Percentiles rank a stretch among this genome's conserved stretches.
phyloP scores from a whole-genome alignment of 2,888 invertebrate genomes.

The Prosopocoilus inquinatus region DNA sequence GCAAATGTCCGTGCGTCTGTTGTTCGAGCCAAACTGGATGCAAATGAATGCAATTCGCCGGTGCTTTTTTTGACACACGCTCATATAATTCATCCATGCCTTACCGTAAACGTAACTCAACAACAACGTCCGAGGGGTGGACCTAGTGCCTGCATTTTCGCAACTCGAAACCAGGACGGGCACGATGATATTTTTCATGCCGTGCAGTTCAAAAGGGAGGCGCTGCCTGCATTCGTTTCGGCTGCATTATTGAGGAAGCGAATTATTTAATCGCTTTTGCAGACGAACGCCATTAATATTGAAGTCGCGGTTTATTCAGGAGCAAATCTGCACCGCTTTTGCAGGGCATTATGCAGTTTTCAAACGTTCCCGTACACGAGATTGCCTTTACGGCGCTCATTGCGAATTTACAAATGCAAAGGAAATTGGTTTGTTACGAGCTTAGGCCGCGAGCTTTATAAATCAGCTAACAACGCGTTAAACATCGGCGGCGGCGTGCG shows the following conservation, averaged over 20 bases:
- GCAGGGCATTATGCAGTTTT: conserved; percentile 9
- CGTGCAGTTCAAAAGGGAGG: not conserved
- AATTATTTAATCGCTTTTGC: conserved; percentile 49
- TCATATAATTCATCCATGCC: too few relatives aligned
- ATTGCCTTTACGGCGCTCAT: conserved; percentile 1
- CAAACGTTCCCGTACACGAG: conserved; percentile 1
- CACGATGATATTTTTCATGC: too few relatives aligned
- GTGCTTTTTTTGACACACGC: too few relatives aligned
- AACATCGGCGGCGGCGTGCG: too few relatives aligned
- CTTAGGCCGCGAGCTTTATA: not conserved
- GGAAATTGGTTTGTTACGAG: conserved; percentile 4
- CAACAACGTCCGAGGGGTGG: too few relatives aligned
- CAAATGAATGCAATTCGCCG: too few relatives aligned
- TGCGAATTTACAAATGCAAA: conserved; percentile 1
- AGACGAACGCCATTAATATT: conserved; percentile 46
- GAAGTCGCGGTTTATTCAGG: conserved; percentile 26
- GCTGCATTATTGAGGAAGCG: conserved; percentile 45
- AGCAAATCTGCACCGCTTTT: conserved; percentile 9
- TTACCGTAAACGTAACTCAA: too few relatives aligned
- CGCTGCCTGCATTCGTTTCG: conserved; percentile 17
- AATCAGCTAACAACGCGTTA: too few relatives aligned
- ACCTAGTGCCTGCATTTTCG: too few relatives aligned
- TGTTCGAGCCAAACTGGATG: too few relatives aligned
- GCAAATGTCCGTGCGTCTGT: too few relatives aligned
- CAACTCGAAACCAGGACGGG: too few relatives aligned